These are phyloP conservation scores for Bubo blakistoni DNA, from an alignment of 2,113 vertebrate genomes.

Conservation along the genomic window DNA sequence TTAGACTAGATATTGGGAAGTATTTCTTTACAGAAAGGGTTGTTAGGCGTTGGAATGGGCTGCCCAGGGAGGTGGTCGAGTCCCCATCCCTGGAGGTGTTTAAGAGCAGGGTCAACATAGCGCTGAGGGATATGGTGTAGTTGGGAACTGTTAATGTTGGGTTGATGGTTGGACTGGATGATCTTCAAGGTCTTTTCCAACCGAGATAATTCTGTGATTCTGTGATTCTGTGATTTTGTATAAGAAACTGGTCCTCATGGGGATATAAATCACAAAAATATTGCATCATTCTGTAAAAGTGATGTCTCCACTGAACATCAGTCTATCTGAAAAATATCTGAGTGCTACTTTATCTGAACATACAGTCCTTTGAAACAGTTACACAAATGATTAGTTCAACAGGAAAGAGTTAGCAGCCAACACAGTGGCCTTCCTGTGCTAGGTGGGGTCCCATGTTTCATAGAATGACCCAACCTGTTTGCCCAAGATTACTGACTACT, in stretches of 20 bases:
- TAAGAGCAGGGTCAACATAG: no score
- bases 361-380: neutral
- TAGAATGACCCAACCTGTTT: neutral
- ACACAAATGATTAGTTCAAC: neutral
- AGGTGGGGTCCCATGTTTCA: rapidly evolving
- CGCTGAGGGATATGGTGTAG: no score
- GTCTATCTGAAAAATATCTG: neutral
- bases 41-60: no score
- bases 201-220: no score
- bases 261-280: neutral
- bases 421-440: neutral
- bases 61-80: no score
- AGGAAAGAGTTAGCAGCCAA: neutral
- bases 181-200: no score
- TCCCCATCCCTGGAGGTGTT: no score
- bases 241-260: rapidly evolving
- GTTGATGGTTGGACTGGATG: no score
- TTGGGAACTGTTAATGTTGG: no score
- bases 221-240: neutral
- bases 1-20: no score
- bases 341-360: neutral
- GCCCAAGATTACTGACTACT: neutral
- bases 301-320: neutral
- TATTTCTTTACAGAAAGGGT: no score
- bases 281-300: neutral